Evolutionary conservation across 2,888 invertebrate species (phyloP), one percentile per base, ranked within the genome.

Genomic region (Hypolimnas misippus): DNA sequence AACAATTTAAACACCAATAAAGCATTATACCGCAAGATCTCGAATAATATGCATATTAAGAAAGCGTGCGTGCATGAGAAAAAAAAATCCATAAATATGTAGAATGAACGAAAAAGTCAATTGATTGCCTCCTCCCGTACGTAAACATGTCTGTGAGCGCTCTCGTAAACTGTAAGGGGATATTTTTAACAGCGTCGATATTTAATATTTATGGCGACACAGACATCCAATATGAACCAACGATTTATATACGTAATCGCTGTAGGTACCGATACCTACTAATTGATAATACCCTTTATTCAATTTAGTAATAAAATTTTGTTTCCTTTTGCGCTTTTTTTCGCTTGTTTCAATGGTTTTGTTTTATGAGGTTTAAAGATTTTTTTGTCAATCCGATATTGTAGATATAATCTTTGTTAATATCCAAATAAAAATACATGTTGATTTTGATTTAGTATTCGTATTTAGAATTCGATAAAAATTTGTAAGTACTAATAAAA

Each of bases 131-230:
- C 79, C 83, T 76, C 78, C 78, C 78, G 81, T 83, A 79, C 90
- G 91, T 92, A 91, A 92, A 91, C 77, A 88, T 90, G 91, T 89
- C 89, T 76, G 76, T 77, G 71, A 63, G 68, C 84, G 90, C 83
- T 84, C 91, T 91, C 92, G 83, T 92, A 92, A 92, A 92, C 75
- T 90, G 92, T 92, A 92, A 92, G 86, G 71, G 83, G 92, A 92
- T 92, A 92, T 89, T 90, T 86, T 90, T 89, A 90, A 89, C 85
- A 79, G 83, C 86, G 77, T 84, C 89, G 89, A 92, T 92, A 92
- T 92, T 92, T 89, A 90, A 91, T 91, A 92, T 92, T 92, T 92
- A 92, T 92, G 84, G 84, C 82, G 87, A 86, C 84, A 84, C 85
- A 77, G 86, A 89, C 90, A 90, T 88, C 87, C 89, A 89, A 90